Evolutionary conservation across 2,888 invertebrate species (phyloP), one percentile per base, ranked within the genome.

Genomic region (Mesorhabditis belari): DNA sequence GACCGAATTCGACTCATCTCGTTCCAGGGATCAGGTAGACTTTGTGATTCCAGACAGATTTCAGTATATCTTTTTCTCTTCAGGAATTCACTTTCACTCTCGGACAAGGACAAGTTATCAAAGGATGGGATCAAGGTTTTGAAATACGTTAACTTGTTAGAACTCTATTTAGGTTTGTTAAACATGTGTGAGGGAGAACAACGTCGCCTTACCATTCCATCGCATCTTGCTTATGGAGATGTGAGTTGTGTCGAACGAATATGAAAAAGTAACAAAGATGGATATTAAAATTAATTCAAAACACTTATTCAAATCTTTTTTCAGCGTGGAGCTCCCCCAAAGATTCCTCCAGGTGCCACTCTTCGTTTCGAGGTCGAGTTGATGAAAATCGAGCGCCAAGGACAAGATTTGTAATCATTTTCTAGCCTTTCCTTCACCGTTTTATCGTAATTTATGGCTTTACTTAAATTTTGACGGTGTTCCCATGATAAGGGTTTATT

Each of bases 41-140:
- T 35, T 17, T 35, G 12, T n/a, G n/a, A n/a, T n/a, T n/a, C n/a
- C n/a, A n/a, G n/a, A n/a, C n/a, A n/a, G n/a, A n/a, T n/a, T n/a
- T n/a, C n/a, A n/a, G n/a, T 35, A 35, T 35, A 35, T n/a, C 2
- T 35, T 35, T 35, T 35, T n/a, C n/a, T n/a, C 12, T 35, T 35
- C n/a, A 35, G 68, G 89, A 90, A 0, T 86, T 91, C 63, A 87
- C 88, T 12, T 90, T 92, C 79, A 89, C 89, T 2, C 83, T 92
- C 60, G 91, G 91, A 50, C 85, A 87, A 3, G 90, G 90, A 65
- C 64, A 65, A 57, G 66, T 64, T 3, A 91, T 92, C 70, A 89
- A 89, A 82, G 91, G 91, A 49, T 91, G 91, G 91, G 91, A 92
- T 74, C 90, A 90, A 83, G 91, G 91, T 0, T 44, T 5, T 0